Evolutionary conservation across 2,797 vertebrate genomes (phyloP), one percentile per base, ranked within the genome.

Genomic region (Buphagus erythrorhynchus): DNA sequence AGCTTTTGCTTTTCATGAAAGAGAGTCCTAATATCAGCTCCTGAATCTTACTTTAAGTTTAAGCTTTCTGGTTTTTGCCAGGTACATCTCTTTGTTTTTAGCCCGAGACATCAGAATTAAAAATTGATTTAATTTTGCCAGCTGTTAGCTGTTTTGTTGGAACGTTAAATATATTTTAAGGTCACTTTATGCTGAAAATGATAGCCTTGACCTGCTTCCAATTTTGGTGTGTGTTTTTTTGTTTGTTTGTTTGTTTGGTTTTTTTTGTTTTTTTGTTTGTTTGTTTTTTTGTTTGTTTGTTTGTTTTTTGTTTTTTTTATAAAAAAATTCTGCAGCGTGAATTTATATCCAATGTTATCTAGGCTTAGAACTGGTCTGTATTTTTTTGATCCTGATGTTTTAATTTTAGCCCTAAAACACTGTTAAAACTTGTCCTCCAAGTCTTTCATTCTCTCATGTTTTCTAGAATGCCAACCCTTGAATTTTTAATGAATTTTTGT

Each of bases 101-200:
- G 48, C 5, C 1, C 0, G 0, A 84, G 52, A 20, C 14, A 20
- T n/a, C 4, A 5, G 58, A 63, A 69, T 77, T 73, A 73, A 61
- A 49, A 48, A 46, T 65, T 52, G 10, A 58, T 81, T 77, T 74
- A 77, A 63, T 59, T 77, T 57, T 74, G 21, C 19, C 38, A 49
- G 40, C 24, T 2, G 3, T 58, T 74, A 54, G 19, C 16, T 54
- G 13, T 69, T 83, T 90, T 58, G 6, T 61, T 82, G n/a, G 19
- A 45, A 5, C 68, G 33, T 38, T 65, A 58, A 82, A 21, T 45
- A 20, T 24, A 57, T 11, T 48, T 65, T 61, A 52, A 26, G 13
- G 31, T 77, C n/a, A 21, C 29, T 35, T 62, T 7, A 3, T 83
- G 40, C 28, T 83, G n/a, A 67, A 90, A 83, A 13, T 24, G 0